Conservation (phyloP, 2,797 vertebrate species). For the Delichon dasypus region DNA sequence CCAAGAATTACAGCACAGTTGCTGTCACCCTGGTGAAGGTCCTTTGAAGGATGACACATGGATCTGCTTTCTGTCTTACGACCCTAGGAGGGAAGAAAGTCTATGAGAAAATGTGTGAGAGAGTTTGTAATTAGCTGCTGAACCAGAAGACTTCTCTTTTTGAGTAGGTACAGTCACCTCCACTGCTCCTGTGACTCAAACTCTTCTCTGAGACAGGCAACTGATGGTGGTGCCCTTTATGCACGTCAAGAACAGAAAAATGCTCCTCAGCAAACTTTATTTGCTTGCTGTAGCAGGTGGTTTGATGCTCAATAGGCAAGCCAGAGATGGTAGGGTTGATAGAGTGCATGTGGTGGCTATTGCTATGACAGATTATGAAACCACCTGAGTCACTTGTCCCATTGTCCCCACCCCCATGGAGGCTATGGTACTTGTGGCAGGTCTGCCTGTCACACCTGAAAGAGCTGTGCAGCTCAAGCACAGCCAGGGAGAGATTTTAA, state of each 20-base stretch:
- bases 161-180: not conserved
- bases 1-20: not conserved
- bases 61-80: not conserved
- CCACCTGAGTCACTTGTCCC: not conserved
- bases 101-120: not conserved
- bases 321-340: not conserved
- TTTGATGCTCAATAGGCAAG: not conserved
- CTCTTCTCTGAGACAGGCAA: not conserved
- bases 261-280: not conserved
- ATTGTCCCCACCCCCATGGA: not conserved
- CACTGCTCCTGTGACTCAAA: not conserved
- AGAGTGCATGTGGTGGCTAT: not conserved
- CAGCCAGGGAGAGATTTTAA: slow-evolving; percentile 21
- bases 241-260: not conserved
- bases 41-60: not conserved
- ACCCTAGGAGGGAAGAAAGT: not conserved
- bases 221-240: not conserved
- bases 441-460: slow-evolving; percentile 55
- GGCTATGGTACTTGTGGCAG: not conserved
- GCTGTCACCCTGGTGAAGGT: not conserved
- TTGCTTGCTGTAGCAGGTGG: not conserved
- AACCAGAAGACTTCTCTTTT: not conserved
- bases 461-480: slow-evolving; percentile 12
- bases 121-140: not conserved
- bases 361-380: slow-evolving; percentile 21